phyloP scores from a whole-genome alignment of 2,888 invertebrate species.

The Andrena bicolor region DNA sequence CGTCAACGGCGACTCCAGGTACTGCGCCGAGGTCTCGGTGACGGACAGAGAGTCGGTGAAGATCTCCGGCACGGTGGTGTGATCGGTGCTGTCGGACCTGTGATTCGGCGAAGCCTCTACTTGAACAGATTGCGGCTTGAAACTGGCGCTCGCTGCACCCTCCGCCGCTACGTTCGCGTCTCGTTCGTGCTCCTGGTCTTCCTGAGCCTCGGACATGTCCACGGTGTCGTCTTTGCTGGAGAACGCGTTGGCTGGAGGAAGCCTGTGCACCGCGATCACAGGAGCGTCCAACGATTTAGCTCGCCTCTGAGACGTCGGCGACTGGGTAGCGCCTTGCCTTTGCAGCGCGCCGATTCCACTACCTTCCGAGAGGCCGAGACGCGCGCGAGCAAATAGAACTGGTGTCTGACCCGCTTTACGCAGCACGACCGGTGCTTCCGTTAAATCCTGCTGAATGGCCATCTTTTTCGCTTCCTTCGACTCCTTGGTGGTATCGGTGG shows the following conservation, averaged over 20 bases:
- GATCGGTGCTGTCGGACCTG: slow-evolving; percentile 81
- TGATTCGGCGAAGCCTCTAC: slow-evolving; percentile 79
- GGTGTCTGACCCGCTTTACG: slow-evolving; percentile 92
- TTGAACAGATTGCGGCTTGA: slow-evolving; percentile 68
- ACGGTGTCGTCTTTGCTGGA: slow-evolving; percentile 96
- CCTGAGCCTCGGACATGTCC: slow-evolving; percentile 88
- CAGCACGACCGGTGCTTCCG: slow-evolving; percentile 89
- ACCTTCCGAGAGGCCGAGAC: slow-evolving; percentile 93
- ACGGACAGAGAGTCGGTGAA: slow-evolving; percentile 81
- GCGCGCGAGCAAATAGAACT: slow-evolving; percentile 91
- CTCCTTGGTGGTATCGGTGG: slow-evolving; percentile 40
- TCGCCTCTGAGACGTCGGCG: slow-evolving; percentile 91
- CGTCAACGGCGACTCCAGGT: slow-evolving; percentile 82
- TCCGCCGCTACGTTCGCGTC: neutral
- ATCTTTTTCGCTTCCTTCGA: slow-evolving; percentile 71
- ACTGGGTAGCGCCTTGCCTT: slow-evolving; percentile 91
- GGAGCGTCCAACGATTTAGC: slow-evolving; percentile 95
- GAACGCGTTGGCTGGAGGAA: slow-evolving; percentile 94
- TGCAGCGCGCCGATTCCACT: slow-evolving; percentile 91
- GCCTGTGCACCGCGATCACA: slow-evolving; percentile 91
- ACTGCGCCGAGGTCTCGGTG: slow-evolving; percentile 82
- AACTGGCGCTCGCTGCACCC: neutral
- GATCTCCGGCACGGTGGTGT: slow-evolving; percentile 80
- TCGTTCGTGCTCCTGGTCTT: slow-evolving; percentile 34
- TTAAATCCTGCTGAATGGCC: slow-evolving; percentile 86